phyloP scores from a whole-genome alignment of 1,140 invertebrate species.

The Babylonia areolata region DNA sequence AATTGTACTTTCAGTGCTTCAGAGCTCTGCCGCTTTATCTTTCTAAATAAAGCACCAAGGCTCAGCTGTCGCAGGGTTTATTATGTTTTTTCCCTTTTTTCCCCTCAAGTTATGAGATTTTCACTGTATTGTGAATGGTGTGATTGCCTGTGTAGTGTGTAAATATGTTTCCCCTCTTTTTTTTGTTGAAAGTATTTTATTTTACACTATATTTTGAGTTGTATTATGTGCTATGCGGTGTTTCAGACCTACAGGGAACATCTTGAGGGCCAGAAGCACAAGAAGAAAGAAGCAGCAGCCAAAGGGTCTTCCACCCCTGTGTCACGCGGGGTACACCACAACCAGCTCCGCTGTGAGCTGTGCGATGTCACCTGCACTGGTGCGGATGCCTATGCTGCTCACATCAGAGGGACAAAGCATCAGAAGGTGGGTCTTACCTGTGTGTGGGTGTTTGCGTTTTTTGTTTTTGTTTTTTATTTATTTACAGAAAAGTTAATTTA shows the following conservation, averaged over 20 bases:
- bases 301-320: constrained; percentile 82
- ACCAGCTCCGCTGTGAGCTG: constrained; percentile 80
- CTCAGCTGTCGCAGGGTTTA: too few relatives aligned
- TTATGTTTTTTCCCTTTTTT: too few relatives aligned
- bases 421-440: constrained; percentile 91
- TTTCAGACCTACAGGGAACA: constrained; percentile 95
- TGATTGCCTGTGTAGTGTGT: too few relatives aligned
- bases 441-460: constrained; percentile 69
- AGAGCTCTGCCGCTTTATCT: too few relatives aligned
- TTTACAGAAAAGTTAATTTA: background rate
- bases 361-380: constrained; percentile 99
- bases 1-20: too few relatives aligned
- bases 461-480: background rate
- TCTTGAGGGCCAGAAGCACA: constrained; percentile 98
- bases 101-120: too few relatives aligned
- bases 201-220: too few relatives aligned
- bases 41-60: too few relatives aligned
- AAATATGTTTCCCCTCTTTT: too few relatives aligned
- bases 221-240: background rate
- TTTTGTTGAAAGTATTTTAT: too few relatives aligned
- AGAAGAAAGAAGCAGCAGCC: constrained; percentile 95
- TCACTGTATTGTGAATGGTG: too few relatives aligned
- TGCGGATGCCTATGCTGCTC: constrained; percentile 97
- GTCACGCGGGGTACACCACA: constrained; percentile 62
- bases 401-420: constrained; percentile 98